phyloP scores from a whole-genome alignment of 2,113 vertebrate genomes.

The Stegastes partitus region DNA sequence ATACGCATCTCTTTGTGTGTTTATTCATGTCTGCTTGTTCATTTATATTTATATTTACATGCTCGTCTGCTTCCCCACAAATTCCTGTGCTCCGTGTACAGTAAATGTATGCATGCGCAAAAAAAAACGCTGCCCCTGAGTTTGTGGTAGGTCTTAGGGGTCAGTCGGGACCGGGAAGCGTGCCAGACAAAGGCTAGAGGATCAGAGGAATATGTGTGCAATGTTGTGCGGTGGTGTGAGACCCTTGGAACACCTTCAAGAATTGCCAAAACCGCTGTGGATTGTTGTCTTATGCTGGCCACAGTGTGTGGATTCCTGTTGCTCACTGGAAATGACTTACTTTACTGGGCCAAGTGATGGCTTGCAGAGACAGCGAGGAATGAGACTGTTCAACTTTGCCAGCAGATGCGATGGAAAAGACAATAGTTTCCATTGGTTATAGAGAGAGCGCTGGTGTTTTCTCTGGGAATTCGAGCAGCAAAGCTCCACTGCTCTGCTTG shows the following conservation, averaged over 20 bases:
- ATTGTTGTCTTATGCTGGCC: conserved; percentile 65
- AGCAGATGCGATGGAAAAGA: conserved; percentile 55
- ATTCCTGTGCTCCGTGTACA: conserved; percentile 14
- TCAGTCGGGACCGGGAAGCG: conserved; percentile 34
- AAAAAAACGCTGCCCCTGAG: conserved; percentile 17
- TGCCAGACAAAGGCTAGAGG: conserved; percentile 50
- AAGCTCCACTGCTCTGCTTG: neutral
- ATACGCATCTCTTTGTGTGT: conserved; percentile 9
- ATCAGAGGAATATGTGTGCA: conserved; percentile 65
- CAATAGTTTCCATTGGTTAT: conserved; percentile 47
- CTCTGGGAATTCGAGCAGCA: conserved; percentile 20
- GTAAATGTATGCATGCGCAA: neutral
- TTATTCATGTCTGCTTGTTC: conserved; percentile 8
- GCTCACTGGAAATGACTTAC: conserved; percentile 55
- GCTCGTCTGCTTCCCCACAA: neutral
- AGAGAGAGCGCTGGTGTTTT: conserved; percentile 44
- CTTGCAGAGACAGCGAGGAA: conserved; percentile 50
- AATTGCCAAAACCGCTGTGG: conserved; percentile 64
- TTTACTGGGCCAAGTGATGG: conserved; percentile 65
- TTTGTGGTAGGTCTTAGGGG: conserved; percentile 61
- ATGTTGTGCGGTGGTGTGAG: conserved; percentile 66
- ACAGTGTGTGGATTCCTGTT: conserved; percentile 52
- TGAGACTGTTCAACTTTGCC: conserved; percentile 35
- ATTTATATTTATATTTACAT: conserved; percentile 3
- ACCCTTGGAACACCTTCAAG: conserved; percentile 57